Evolutionary conservation across 2,888 invertebrate genomes (phyloP).

Genomic region (Archips crataeganus): DNA sequence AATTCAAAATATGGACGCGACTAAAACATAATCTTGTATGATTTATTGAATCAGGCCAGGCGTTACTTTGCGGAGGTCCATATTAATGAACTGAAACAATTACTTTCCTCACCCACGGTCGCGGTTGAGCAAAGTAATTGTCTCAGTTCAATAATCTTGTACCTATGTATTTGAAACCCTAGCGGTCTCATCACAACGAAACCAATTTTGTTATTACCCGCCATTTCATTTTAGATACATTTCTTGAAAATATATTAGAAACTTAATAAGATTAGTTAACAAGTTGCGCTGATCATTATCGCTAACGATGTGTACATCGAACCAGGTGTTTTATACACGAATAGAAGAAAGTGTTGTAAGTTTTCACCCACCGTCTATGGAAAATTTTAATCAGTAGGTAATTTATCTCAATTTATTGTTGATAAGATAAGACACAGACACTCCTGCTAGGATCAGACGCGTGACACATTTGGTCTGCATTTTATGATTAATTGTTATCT

Average conservation of each 20-base stretch:
- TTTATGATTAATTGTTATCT: constrained; percentile 61
- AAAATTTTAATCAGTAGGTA: constrained; percentile 69
- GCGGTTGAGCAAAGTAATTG: too few species aligned
- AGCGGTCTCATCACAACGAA: background rate
- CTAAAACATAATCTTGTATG: too few species aligned
- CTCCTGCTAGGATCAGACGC: constrained; percentile 61
- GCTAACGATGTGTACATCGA: constrained; percentile 9
- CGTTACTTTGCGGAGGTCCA: too few species aligned
- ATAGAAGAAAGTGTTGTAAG: constrained; percentile 54
- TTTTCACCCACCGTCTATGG: constrained; percentile 57
- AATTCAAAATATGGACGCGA: too few species aligned
- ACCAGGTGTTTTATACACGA: constrained; percentile 30
- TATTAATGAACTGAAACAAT: too few species aligned
- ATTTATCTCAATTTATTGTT: constrained; percentile 65
- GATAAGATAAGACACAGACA: constrained; percentile 79
- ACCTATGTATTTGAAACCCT: too few species aligned
- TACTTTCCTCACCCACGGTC: too few species aligned
- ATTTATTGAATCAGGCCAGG: too few species aligned
- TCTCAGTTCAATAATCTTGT: too few species aligned
- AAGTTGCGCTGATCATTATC: constrained; percentile 7
- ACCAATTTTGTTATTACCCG: background rate
- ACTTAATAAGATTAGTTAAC: background rate
- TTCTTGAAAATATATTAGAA: background rate
- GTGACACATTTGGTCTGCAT: constrained; percentile 69
- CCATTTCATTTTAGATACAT: background rate